These are phyloP conservation scores for Aricia agestis DNA, from an alignment of 1,140 invertebrate species.

Conservation along the genomic window DNA sequence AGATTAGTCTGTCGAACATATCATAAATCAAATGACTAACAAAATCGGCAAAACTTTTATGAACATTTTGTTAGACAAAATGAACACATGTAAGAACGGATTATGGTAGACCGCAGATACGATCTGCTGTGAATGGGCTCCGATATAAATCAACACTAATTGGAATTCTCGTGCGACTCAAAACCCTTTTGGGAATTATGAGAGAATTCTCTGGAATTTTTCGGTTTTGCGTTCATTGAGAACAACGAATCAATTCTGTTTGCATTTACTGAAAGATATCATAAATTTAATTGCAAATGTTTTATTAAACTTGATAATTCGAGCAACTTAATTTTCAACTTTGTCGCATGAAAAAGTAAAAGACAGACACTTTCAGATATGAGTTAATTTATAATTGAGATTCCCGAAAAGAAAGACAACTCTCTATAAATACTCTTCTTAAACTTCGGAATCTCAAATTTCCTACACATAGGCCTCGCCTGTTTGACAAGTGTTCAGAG, in stretches of 20 bases:
- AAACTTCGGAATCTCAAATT: no score
- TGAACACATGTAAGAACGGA: background rate
- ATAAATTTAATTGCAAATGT: no score
- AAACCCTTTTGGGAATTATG: constrained; percentile 19
- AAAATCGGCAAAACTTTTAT: background rate
- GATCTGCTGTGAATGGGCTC: constrained; percentile 38
- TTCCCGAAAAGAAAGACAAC: no score
- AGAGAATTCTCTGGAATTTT: constrained; percentile 15
- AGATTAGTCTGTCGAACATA: background rate
- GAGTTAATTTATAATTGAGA: no score
- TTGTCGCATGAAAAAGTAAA: no score
- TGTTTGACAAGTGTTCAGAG: no score
- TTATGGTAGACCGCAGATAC: constrained; percentile 7
- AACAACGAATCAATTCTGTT: background rate
- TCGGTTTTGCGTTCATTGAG: background rate
- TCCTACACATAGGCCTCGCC: no score
- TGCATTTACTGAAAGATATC: no score
- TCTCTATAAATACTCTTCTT: no score
- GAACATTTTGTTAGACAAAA: background rate
- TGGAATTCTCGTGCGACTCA: constrained; percentile 21
- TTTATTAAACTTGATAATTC: no score
- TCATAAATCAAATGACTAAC: background rate
- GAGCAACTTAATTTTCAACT: no score
- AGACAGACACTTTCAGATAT: no score
- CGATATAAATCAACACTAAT: constrained; percentile 42